Conservation (phyloP, 2,113 vertebrate genomes). For the Oenanthe oenanthe region DNA sequence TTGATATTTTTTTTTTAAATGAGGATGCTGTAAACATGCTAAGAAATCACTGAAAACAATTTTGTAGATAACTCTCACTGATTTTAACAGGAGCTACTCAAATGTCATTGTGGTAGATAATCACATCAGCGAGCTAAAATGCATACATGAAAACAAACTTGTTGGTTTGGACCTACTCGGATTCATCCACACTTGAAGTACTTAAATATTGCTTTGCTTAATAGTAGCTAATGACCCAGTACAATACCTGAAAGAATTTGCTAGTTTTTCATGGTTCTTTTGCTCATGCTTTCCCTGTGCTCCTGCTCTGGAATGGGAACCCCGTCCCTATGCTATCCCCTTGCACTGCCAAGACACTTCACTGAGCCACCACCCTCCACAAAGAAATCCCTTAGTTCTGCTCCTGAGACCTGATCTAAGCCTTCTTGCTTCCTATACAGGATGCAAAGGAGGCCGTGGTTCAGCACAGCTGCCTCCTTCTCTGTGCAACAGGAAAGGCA, state of each 20-base stretch:
- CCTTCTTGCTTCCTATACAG: neutral
- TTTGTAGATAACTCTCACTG: neutral
- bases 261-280: constrained; percentile 25
- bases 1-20: neutral
- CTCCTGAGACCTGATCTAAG: constrained; percentile 19
- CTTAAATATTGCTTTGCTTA: constrained; percentile 46
- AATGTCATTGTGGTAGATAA: neutral
- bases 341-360: constrained; percentile 28
- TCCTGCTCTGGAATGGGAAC: constrained; percentile 46
- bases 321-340: neutral
- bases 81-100: neutral
- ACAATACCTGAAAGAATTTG: neutral
- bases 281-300: constrained; percentile 20
- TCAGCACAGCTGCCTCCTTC: neutral
- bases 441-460: neutral
- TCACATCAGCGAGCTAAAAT: neutral
- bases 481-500: neutral
- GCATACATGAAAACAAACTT: neutral
- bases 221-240: neutral
- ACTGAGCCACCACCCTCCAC: constrained; percentile 9
- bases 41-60: neutral
- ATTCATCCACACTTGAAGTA: neutral
- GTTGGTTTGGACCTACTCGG: neutral
- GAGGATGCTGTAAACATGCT: neutral
- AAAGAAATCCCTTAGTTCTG: neutral